Evolutionary conservation across 2,113 vertebrate species (phyloP), one percentile per base, ranked within the genome.

Genomic region (Scartelaos histophorus): DNA sequence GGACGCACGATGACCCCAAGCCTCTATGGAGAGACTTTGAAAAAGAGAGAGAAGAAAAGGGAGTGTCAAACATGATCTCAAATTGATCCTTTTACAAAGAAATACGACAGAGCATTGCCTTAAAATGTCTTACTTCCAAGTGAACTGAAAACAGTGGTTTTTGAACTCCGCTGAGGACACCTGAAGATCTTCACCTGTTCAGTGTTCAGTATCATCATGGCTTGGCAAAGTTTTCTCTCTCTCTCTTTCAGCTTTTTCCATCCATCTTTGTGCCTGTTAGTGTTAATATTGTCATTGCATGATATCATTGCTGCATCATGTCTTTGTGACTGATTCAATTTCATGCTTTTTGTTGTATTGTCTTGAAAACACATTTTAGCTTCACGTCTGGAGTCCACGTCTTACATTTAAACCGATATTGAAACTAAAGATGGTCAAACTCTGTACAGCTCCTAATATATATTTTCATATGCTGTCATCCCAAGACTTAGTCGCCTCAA

Each of bases 41-140:
- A 83, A 92, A 84, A 87, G 91, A 92, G 88, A 92, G 89, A 90
- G 87, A 91, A 88, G 82, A 87, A 92, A 89, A 90, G 89, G 76
- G 75, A 87, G 81, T 76, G 76, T 80, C 81, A 69, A 80, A 77
- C 70, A 53, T 76, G 76, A 83, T 76, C 38, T 57, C n/a, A 73
- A 70, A 74, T 74, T 69, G 45, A 53, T 82, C 69, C 19, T 57
- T 15, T 13, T 56, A 51, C 25, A 64, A 76, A 64, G 24, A 10
- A 76, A 77, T 78, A 74, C 54, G 49, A 64, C 53, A 67, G 5
- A 65, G 45, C 25, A 70, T 73, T 74, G 70, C 78, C 70, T 79
- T 62, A 74, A 81, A 70, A 73, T 78, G 24, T 25, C 51, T 60
- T 65, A 65, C 46, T 79, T n/a, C 69, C 73, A 64, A 82, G 69